Base-by-base conservation (phyloP, 2,797 vertebrate genomes). In the Clarias fuscus region DNA sequence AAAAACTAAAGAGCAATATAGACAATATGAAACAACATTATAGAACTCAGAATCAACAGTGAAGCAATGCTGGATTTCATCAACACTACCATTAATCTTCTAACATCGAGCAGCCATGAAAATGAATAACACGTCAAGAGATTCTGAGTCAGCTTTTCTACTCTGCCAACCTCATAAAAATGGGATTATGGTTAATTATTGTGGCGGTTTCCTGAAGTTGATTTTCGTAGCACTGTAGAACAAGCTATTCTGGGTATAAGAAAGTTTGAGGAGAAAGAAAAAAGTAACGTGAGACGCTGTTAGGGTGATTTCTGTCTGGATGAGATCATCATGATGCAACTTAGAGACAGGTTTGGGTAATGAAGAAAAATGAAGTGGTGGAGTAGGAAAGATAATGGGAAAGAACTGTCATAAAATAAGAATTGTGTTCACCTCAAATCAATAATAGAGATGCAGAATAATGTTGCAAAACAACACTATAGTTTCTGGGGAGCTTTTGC, bases 141-240 rank as follows among this genome's bases (percentile, higher is more conserved):
- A 88, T 81, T 88, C 80, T 53, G 73, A 87, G 84, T 86, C 17
- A 73, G 71, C 86, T 87, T 53, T 88, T 86, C 85, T 86, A 85
- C 70, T 88, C 90, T 85, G 70, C n/a, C 48, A 75, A 86, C 65
- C 87, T 91, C 86, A 91, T 92, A 86, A 92, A 92, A 91, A 89
- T 56, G 79, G 65, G 86, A 91, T 92, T 91, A 92, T 86, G 90
- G 40, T 64, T 84, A 92, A 91, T 92, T 88, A 91, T 90, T 84
- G 87, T 88, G 81, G 87, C 56, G 72, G 68, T 87, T 62, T 78
- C 89, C 87, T 65, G 68, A 73, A 90, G 84, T 91, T 89, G 88
- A 30, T 90, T 91, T 85, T 87, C 62, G 53, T 24, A 68, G 82
- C 70, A 83, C 86, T 62, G 85, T 87, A 91, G 80, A 84, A 85